Evolutionary conservation across 2,113 vertebrate genomes (phyloP), one percentile per base, ranked within the genome.

Genomic region (Stomatorhinus ivindoensis): DNA sequence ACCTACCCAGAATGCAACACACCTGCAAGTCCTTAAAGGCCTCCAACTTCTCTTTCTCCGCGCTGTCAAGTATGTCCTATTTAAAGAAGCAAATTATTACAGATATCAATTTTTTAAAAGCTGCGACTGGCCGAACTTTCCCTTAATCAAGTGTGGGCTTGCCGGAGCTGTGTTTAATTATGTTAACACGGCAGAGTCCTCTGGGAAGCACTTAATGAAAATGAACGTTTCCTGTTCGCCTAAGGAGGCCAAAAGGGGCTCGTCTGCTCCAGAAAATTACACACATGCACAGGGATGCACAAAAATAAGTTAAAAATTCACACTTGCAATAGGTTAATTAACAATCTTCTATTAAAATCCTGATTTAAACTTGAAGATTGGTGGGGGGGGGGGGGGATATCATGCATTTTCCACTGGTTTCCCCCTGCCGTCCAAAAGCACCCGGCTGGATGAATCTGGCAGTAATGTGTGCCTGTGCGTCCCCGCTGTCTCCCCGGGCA

Each of bases 131-230:
- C 35, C 39, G 11, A 87, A 65, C 87, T 87, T 42, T 87, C 87
- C 87, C 87, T 61, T 87, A 61, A 87, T 87, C 87, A 42, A 87
- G 35, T 61, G 51, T n/a, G 87, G 87, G 87, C 87, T 42, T 65
- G 35, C 87, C 10, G 31, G 55, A 46, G 87, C 51, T 44, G 51
- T 42, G 51, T 87, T 87, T 87, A 87, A 87, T 87, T 87, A 87
- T 87, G 87, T 46, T 61, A 87, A 46, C 55, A 44, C 24, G 53
- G 21, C 21, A 42, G 87, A 42, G 24, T 65, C 51, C 87, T 61
- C 35, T 46, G 53, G 87, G 87, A 87, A 50, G 35, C 42, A 87
- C 87, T 65, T 87, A 87, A 87, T 87, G 87, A 87, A 87, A 53
- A 87, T 46, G 35, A 87, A 87, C 58, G 55, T 87, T 87, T 87